Evolutionary conservation across 2,888 invertebrate species (phyloP), one percentile per base, ranked within the genome.

Genomic region (Eilema sororculum): DNA sequence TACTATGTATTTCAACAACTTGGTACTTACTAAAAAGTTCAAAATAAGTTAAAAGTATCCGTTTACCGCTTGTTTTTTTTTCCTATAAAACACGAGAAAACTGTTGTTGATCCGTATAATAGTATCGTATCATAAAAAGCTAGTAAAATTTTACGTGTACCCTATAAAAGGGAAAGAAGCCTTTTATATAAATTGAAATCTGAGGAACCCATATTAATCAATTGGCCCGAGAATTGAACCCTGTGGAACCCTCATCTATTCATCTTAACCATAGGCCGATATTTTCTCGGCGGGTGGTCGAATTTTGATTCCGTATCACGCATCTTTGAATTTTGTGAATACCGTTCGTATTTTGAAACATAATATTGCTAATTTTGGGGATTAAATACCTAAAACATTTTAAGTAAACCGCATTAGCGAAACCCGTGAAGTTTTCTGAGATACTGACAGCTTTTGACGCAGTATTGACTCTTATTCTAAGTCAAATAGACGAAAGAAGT

Each of bases 101-200:
- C 52, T 52, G n/a, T 52, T 52, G 52, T 52, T n/a, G 52, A 52
- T n/a, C 52, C 52, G n/a, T n/a, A 52, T 52, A 52, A 52, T 52
- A 52, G 52, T 52, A 4, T 52, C 52, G 52, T 52, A 52, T 52
- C 52, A 52, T 52, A 52, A 52, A 46, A 52, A 52, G n/a, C 52
- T 52, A 52, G 52, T 52, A 52, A 52, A 52, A 52, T 52, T 52
- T 52, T n/a, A 52, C 52, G 52, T 52, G 20, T 20, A n/a, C 52
- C 52, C 52, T n/a, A n/a, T n/a, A 52, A 52, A 52, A 41, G 9
- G n/a, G 52, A n/a, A 52, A 52, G n/a, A n/a, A 52, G 52, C 52
- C 52, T 52, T 52, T 52, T 52, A 52, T 52, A 52, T 52, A 52
- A 52, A 52, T 52, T 52, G 52, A 52, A 52, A 52, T 52, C 52